Percentiles rank a stretch among this genome's conserved stretches.
Conservation (phyloP, 2,797 vertebrate genomes). For the Okamejei kenojei region DNA sequence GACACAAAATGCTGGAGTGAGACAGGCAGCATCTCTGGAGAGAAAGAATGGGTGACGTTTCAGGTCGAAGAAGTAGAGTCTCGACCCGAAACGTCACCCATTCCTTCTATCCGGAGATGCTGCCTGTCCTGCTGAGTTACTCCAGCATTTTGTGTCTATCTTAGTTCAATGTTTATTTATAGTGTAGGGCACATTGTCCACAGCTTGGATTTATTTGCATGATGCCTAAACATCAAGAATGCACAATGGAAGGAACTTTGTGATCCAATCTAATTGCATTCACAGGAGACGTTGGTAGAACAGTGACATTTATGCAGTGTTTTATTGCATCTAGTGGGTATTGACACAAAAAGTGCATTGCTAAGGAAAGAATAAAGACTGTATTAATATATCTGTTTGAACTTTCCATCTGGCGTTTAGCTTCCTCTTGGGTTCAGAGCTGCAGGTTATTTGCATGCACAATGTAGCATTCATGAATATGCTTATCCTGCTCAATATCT, state of each 20-base stretch:
- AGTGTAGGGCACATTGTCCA: neutral
- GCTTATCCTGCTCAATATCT: neutral
- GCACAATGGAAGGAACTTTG: neutral
- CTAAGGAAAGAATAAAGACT: neutral
- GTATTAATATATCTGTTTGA: neutral
- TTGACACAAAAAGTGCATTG: neutral
- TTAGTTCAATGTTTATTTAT: neutral
- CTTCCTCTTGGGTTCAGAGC: neutral
- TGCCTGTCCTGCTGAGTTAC: too few species aligned
- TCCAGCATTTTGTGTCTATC: too few species aligned
- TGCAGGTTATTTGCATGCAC: neutral
- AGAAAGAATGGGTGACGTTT: too few species aligned
- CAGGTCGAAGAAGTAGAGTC: too few species aligned
- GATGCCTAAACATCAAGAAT: neutral
- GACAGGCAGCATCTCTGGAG: too few species aligned
- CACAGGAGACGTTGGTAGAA: neutral
- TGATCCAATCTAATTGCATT: neutral
- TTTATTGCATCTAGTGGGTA: neutral
- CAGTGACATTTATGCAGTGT: conserved; percentile 15
- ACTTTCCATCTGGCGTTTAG: neutral
- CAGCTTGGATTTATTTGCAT: neutral
- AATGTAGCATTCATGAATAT: neutral
- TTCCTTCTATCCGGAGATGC: too few species aligned
- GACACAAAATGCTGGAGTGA: too few species aligned
- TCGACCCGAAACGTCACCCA: too few species aligned